Evolutionary conservation across 2,113 vertebrate species (phyloP), one percentile per base, ranked within the genome.

Genomic region (Uria aalge): DNA sequence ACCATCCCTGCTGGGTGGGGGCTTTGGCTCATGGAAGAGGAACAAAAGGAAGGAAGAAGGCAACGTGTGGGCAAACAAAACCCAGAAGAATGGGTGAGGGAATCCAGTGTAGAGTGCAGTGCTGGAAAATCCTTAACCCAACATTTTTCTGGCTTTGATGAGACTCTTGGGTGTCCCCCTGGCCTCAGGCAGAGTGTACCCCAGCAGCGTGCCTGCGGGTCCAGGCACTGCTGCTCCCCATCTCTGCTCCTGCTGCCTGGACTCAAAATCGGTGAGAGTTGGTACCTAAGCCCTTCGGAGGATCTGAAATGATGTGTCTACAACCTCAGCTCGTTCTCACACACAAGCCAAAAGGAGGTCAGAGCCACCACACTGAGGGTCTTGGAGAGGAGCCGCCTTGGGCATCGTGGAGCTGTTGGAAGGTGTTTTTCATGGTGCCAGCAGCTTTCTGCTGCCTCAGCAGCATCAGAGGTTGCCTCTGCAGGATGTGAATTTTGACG

Each of bases 401-500:
- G 79, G 21, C 36, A 38, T 8, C 13, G 4, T 47, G 69, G 80
- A 87, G 57, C 73, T 91, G 27, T 10, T 68, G 64, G 83, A 84
- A 89, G 36, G 55, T 75, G 55, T 8, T 78, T 43, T 26, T 20
- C 1, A 0, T 40, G 80, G 27, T 56, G 41, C 62, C 50, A 63
- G 57, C 56, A 64, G 80, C 52, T 77, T 62, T 53, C 67, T 73
- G 50, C 59, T 88, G 86, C 80, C 56, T 67, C 6, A 1, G 27
- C 56, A 64, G 36, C 34, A 7, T 4, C n/a, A 12, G n/a, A 8
- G 24, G n/a, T 2, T 50, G 62, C 34, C 32, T 77, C n/a, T 53
- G 38, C 0, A 1, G 45, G 67, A 66, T 1, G 6, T 27, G 85
- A 60, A n/a, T n/a, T 75, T 48, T 1, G 1, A 11, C 0, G 2